A percentile compares a stretch with the other conserved stretches of the same genome.
Evolutionary conservation across 2,888 invertebrate genomes (phyloP).

Genomic region (Agapostemon virescens): DNA sequence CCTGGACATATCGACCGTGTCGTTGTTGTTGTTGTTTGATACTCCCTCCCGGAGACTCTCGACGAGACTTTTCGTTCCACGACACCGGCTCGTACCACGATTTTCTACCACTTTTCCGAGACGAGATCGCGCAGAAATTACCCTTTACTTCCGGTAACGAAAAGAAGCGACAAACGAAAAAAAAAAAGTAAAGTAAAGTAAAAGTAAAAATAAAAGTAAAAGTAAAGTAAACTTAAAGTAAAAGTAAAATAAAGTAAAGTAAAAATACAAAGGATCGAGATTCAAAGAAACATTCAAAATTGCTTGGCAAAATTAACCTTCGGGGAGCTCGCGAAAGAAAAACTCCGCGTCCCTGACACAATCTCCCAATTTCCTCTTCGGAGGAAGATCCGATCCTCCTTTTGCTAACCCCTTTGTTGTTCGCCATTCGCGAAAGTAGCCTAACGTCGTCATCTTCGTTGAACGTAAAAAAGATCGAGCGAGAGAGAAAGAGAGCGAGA

Average conservation of each 20-base stretch:
- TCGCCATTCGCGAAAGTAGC: slow-evolving; percentile 65
- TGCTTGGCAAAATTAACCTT: background rate
- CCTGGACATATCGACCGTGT: slow-evolving; percentile 53
- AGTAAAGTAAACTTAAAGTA: too few species aligned
- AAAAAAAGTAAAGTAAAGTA: too few species aligned
- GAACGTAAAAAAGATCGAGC: slow-evolving; percentile 57
- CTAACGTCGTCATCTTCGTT: slow-evolving; percentile 74
- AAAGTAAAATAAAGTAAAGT: too few species aligned
- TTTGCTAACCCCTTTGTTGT: slow-evolving; percentile 56
- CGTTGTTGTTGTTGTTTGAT: slow-evolving; percentile 58
- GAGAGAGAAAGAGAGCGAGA: background rate
- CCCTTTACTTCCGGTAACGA: background rate
- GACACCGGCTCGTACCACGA: background rate
- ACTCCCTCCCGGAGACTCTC: slow-evolving; percentile 48
- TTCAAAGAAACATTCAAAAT: background rate
- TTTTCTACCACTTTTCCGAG: slow-evolving; percentile 23
- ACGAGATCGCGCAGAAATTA: background rate
- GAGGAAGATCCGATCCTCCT: slow-evolving; percentile 27
- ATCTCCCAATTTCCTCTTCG: slow-evolving; percentile 50
- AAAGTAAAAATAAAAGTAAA: too few species aligned
- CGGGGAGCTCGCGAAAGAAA: slow-evolving; percentile 12
- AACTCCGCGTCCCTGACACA: slow-evolving; percentile 15
- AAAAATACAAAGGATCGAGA: background rate
- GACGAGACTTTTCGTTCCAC: slow-evolving; percentile 55
- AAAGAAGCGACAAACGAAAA: background rate